Conservation (phyloP, 2,888 invertebrate species). For the Mesoligia furuncula region DNA sequence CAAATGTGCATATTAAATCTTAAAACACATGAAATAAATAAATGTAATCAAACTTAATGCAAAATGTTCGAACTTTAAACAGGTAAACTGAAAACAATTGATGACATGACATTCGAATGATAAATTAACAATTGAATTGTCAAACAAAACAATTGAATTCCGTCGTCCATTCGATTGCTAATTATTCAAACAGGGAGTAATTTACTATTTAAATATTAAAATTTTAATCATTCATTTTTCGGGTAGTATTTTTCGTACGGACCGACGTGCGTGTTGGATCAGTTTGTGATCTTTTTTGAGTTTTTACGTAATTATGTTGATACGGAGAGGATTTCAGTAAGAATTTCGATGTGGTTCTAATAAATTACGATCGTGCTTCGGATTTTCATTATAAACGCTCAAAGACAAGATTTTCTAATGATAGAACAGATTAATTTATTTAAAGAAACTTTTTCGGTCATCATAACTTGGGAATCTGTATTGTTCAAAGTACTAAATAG, state of each 20-base stretch:
- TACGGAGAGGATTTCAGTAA: neutral
- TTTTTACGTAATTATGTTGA: constrained; percentile 19
- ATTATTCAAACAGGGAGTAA: constrained; percentile 80
- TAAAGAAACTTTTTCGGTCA: neutral
- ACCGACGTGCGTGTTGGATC: constrained; percentile 2
- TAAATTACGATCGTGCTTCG: neutral
- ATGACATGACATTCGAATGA: constrained; percentile 75
- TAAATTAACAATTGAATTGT: constrained; percentile 82
- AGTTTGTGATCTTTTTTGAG: constrained; percentile 18
- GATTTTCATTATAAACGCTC: neutral
- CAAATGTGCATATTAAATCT: constrained; percentile 39
- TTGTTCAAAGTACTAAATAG: neutral
- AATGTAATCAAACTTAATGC: constrained; percentile 70
- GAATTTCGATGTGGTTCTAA: neutral
- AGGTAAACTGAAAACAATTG: constrained; percentile 73
- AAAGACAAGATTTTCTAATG: neutral
- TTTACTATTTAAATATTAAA: constrained; percentile 80
- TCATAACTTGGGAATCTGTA: too few relatives aligned
- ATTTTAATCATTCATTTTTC: constrained; percentile 73
- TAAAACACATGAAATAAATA: constrained; percentile 61
- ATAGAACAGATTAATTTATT: neutral
- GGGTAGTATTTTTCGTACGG: constrained; percentile 11
- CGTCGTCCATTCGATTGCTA: constrained; percentile 75
- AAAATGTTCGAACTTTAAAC: constrained; percentile 70
- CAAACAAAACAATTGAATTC: constrained; percentile 81